phyloP scores from a whole-genome alignment of 2,113 vertebrate species.

The Dascyllus trimaculatus region DNA sequence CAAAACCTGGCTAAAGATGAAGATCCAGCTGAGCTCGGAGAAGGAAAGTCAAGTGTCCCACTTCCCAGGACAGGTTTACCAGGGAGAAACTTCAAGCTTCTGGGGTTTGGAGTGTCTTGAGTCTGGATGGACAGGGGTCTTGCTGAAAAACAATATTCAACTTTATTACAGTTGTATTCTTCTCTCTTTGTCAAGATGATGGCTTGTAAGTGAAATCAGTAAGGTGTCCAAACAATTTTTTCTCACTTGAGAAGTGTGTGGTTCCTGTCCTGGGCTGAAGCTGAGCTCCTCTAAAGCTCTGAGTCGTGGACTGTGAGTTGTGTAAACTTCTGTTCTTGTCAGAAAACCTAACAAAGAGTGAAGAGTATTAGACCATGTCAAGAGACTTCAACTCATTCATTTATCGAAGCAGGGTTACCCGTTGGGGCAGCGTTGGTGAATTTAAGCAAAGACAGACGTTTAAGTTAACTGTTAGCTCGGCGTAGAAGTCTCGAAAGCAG shows the following conservation, averaged over 20 bases:
- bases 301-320: slow-evolving; percentile 50
- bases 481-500: background rate
- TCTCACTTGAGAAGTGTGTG: slow-evolving; percentile 65
- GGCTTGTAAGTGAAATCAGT: background rate
- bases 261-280: slow-evolving; percentile 24
- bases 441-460: background rate
- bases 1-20: slow-evolving; percentile 85
- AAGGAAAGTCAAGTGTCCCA: slow-evolving; percentile 85
- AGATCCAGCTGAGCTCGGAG: slow-evolving; percentile 74
- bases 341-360: slow-evolving; percentile 54
- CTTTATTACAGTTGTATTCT: background rate
- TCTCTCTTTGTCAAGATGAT: background rate
- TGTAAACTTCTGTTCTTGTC: slow-evolving; percentile 33
- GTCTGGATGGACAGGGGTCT: slow-evolving; percentile 83
- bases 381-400: background rate
- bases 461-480: background rate
- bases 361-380: background rate
- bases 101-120: slow-evolving; percentile 88
- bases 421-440: no score
- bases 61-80: slow-evolving; percentile 84
- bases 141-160: slow-evolving; percentile 67
- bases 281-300: slow-evolving; percentile 21
- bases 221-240: background rate
- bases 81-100: slow-evolving; percentile 87
- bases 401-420: background rate